phyloP scores from a whole-genome alignment of 2,888 invertebrate species.

The Sesia bembeciformis region DNA sequence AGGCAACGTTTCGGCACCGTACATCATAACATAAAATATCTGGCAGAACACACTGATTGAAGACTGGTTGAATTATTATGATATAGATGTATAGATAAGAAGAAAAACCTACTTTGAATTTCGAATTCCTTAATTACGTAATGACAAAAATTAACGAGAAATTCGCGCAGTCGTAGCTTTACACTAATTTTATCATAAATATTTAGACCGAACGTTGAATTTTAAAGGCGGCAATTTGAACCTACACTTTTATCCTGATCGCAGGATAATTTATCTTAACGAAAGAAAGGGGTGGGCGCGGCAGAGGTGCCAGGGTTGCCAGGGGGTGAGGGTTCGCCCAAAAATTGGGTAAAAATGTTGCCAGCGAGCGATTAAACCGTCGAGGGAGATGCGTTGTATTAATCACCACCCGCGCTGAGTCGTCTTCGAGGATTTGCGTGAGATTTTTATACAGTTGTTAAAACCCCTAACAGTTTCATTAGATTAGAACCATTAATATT shows the following conservation, averaged over 20 bases:
- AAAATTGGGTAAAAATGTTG: constrained; percentile 76
- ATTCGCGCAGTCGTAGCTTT: not conserved
- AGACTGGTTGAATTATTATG: too few relatives aligned
- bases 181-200: constrained; percentile 51
- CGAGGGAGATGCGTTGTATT: constrained; percentile 73
- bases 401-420: constrained; percentile 68
- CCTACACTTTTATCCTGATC: constrained; percentile 74
- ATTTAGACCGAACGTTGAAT: constrained; percentile 65
- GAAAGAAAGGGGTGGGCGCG: constrained; percentile 70
- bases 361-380: constrained; percentile 73
- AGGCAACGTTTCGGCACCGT: too few relatives aligned
- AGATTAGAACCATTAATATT: too few relatives aligned
- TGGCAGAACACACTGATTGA: too few relatives aligned
- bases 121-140: not conserved
- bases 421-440: constrained; percentile 62
- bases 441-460: constrained; percentile 36
- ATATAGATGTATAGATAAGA: too few relatives aligned
- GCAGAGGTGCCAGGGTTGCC: constrained; percentile 26
- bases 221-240: constrained; percentile 74
- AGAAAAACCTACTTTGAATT: not conserved
- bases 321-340: constrained; percentile 41
- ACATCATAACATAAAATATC: too few relatives aligned
- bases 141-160: not conserved
- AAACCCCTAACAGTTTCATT: too few relatives aligned
- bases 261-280: constrained; percentile 73